These are phyloP conservation scores for Phyllostomus discolor DNA, from an alignment of 2,113 vertebrate species.

Conservation along the genomic window DNA sequence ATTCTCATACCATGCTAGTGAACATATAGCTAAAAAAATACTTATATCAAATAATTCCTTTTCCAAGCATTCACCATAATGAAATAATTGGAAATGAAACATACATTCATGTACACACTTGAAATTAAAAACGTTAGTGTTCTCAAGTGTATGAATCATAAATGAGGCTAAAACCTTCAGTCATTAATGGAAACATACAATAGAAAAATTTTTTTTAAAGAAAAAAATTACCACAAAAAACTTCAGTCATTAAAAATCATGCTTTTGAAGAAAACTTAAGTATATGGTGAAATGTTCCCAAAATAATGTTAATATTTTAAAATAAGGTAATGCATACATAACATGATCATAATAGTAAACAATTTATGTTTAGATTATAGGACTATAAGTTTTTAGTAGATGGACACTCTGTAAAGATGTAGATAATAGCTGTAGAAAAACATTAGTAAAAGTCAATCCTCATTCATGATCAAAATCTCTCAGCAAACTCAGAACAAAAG, in stretches of 20 bases:
- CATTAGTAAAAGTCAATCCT: not conserved
- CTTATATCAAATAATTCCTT: not conserved
- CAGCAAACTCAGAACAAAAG: not conserved
- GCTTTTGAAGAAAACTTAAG: not conserved
- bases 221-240: not conserved
- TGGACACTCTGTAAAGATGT: not conserved
- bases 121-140: not conserved
- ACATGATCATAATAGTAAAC: not conserved
- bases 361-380: not conserved
- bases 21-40: not conserved
- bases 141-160: not conserved
- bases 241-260: not conserved
- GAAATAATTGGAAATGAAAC: not conserved
- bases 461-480: not conserved
- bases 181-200: not conserved
- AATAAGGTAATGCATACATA: not conserved
- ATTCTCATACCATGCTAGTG: not conserved
- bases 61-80: not conserved
- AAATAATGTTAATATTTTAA: conserved; percentile 6
- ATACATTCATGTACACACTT: not conserved
- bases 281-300: not conserved
- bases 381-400: not conserved
- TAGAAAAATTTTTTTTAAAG: no score
- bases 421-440: not conserved
- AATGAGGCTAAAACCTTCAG: not conserved